Evolutionary conservation across 1,140 invertebrate genomes (phyloP).

Genomic region (Drosophila fuyamai): DNA sequence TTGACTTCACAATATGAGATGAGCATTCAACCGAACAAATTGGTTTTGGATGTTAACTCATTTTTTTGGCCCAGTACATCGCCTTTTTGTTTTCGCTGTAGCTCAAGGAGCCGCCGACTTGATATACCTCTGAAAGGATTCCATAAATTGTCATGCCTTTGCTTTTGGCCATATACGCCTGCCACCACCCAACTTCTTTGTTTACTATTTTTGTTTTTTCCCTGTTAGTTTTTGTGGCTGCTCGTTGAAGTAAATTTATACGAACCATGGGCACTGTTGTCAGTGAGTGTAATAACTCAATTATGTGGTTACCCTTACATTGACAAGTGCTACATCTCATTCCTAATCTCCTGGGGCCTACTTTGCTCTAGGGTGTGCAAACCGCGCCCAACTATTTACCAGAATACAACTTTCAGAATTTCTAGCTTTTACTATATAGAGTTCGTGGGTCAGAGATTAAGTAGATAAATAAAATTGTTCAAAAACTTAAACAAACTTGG

Average conservation of each 20-base stretch:
- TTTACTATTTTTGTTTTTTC: slow-evolving; percentile 29
- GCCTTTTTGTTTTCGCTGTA: slow-evolving; percentile 6
- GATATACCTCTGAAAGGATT: slow-evolving; percentile 28
- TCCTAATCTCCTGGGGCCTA: slow-evolving; percentile 11
- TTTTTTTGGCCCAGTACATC: neutral
- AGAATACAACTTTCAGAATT: too few species aligned
- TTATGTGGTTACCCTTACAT: slow-evolving; percentile 66
- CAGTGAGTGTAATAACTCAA: slow-evolving; percentile 70
- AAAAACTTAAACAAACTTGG: too few species aligned
- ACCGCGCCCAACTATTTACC: neutral
- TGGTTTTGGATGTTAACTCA: too few species aligned
- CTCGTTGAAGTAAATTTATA: slow-evolving; percentile 40
- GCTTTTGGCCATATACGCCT: slow-evolving; percentile 14
- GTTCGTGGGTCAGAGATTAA: too few species aligned
- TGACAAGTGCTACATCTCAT: slow-evolving; percentile 46
- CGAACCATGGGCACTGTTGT: slow-evolving; percentile 33
- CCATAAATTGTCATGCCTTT: slow-evolving; percentile 43
- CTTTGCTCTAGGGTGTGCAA: slow-evolving; percentile 16
- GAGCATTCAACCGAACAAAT: too few species aligned
- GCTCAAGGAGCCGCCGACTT: slow-evolving; percentile 25
- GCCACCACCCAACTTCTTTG: slow-evolving; percentile 3
- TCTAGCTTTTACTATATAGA: too few species aligned
- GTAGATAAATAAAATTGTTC: too few species aligned
- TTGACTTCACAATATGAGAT: too few species aligned
- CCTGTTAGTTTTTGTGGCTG: slow-evolving; percentile 29